Conservation (phyloP, 2,113 vertebrate species). For the Xyrauchen texanus region DNA sequence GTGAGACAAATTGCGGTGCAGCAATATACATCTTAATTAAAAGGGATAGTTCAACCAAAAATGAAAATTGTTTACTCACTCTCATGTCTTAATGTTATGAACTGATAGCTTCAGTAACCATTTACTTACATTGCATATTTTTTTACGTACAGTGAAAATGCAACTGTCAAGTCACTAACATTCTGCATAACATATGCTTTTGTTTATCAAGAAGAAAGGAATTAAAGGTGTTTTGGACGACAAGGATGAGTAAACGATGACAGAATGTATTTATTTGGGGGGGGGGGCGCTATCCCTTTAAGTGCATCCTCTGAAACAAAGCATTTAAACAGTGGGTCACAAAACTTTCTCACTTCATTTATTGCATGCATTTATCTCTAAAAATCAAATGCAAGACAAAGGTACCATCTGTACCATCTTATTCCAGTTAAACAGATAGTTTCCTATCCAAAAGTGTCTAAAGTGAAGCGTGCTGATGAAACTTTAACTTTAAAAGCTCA, state of each 20-base stretch:
- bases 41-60: too few relatives aligned
- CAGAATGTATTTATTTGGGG: too few relatives aligned
- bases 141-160: too few relatives aligned
- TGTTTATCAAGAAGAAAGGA: too few relatives aligned
- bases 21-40: background rate
- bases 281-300: background rate
- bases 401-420: background rate
- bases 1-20: background rate
- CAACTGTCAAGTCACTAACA: too few relatives aligned
- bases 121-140: too few relatives aligned
- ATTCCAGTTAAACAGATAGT: background rate
- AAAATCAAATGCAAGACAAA: background rate
- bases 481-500: slow-evolving; percentile 59
- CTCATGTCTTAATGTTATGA: too few relatives aligned
- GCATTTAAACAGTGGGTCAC: background rate
- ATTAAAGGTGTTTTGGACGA: too few relatives aligned
- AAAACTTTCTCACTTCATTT: slow-evolving; percentile 24
- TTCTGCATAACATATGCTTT: too few relatives aligned
- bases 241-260: too few relatives aligned
- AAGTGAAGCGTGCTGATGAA: slow-evolving; percentile 55
- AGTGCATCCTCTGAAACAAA: background rate
- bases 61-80: too few relatives aligned
- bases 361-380: background rate
- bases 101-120: too few relatives aligned
- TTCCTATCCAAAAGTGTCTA: background rate